These are phyloP conservation scores for Amphimallon solstitiale DNA, from an alignment of 2,888 invertebrate genomes.

Conservation along the genomic window DNA sequence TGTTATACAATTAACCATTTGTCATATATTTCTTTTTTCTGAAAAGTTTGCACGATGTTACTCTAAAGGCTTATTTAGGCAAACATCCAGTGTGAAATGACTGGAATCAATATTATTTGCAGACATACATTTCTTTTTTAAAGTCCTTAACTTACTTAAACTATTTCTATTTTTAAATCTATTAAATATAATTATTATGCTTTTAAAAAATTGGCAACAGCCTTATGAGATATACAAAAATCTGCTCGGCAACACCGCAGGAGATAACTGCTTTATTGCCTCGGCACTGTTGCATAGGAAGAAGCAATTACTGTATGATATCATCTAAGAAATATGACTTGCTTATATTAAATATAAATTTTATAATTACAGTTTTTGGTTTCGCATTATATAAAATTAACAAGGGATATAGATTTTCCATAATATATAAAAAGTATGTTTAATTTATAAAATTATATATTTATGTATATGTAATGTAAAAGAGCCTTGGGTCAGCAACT, in stretches of 20 bases:
- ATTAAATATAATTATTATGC: constrained; percentile 51
- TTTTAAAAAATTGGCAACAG: constrained; percentile 60
- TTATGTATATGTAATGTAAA: constrained; percentile 30
- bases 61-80: constrained; percentile 63
- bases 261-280: constrained; percentile 49
- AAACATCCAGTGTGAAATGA: constrained; percentile 58
- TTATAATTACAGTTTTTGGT: constrained; percentile 17
- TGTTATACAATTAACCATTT: constrained; percentile 55
- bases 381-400: constrained; percentile 21
- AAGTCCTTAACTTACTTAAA: constrained; percentile 58
- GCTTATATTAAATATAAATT: constrained; percentile 38
- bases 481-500: constrained; percentile 3
- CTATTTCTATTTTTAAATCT: constrained; percentile 45
- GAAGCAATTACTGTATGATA: constrained; percentile 55
- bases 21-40: constrained; percentile 42
- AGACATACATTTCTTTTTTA: constrained; percentile 56
- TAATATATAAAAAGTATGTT: constrained; percentile 8
- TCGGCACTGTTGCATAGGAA: constrained; percentile 56
- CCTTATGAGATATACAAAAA: constrained; percentile 57
- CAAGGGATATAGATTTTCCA: constrained; percentile 26
- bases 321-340: constrained; percentile 45
- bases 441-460: constrained; percentile 5
- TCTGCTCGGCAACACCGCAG: constrained; percentile 52
- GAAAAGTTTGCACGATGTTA: constrained; percentile 44
- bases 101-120: constrained; percentile 57